Base-by-base conservation (phyloP, 2,113 vertebrate genomes). In the Zosterops hypoxanthus region DNA sequence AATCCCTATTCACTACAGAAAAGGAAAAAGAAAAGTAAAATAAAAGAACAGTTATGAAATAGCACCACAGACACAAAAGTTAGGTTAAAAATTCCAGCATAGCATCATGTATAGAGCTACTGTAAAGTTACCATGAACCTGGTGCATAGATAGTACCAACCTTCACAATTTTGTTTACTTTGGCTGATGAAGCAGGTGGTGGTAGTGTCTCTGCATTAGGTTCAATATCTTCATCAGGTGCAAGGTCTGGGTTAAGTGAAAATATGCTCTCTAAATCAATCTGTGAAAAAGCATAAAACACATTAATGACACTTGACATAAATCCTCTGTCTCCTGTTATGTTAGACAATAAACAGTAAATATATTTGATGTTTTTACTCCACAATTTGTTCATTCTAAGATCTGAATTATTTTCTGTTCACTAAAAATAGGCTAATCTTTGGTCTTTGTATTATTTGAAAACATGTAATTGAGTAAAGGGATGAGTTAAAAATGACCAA, bases 231-330 rank as follows among this genome's bases (percentile, higher is more conserved):
- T 99, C 99, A 92, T 99, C 99, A 29, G 98, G 98, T 75, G 97
- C 98, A 82, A 99, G 97, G 81, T 99, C 98, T 70, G 99, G 98
- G 94, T 99, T 99, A 97, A 99, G 98, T 79, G 99, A 98, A 97
- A 99, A 99, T 97, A 99, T 97, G 95, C 99, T 99, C 91, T 99
- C 99, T 97, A 99, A 97, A 94, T 99, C 99, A 97, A 99, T 99
- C 99, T 99, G 97, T 95, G 79, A 80, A 72, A 82, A 80, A 94
- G 47, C 11, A 60, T 13, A 80, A 89, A 68, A 82, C 1, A 6
- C 4, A 59, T 66, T 76, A 52, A 34, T 34, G 33, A 77, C n/a
- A 49, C 42, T 90, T 86, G 72, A 76, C 28, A 96, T 39, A 82
- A 31, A 68, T 8, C 6, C 6, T 34, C 15, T 86, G 33, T 61